phyloP scores from a whole-genome alignment of 2,888 invertebrate species.

The Scaptomyza caliginosa region DNA sequence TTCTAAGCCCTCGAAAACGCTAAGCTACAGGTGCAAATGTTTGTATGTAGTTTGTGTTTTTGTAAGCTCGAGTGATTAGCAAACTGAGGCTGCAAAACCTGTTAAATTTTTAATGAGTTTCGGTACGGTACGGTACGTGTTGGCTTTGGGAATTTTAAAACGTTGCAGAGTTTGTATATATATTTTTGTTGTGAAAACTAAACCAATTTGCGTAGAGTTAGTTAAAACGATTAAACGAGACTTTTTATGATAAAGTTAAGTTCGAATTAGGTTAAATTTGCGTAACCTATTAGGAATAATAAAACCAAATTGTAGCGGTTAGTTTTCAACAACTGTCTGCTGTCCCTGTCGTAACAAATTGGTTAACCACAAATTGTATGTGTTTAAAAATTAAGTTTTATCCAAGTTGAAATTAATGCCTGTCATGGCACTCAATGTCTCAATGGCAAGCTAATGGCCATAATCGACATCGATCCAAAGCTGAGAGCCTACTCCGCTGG shows the following conservation, averaged over 20 bases:
- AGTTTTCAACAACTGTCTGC: background rate
- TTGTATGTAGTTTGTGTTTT: background rate
- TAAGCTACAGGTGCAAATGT: conserved; percentile 26
- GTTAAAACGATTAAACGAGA: too few species aligned
- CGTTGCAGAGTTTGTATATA: too few species aligned
- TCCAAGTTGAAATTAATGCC: conserved; percentile 20
- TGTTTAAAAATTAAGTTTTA: background rate
- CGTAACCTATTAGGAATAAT: background rate
- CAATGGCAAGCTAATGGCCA: conserved; percentile 35
- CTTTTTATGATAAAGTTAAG: background rate
- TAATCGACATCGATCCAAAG: conserved; percentile 47
- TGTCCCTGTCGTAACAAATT: background rate
- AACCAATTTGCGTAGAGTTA: too few species aligned
- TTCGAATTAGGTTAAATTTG: background rate
- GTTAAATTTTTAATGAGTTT: conserved; percentile 2
- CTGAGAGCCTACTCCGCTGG: conserved; percentile 1
- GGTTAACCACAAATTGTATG: background rate
- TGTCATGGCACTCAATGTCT: conserved; percentile 27
- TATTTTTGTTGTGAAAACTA: background rate
- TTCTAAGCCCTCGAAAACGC: conserved; percentile 45
- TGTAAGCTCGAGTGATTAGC: background rate
- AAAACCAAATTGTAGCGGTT: background rate
- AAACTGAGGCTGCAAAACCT: background rate
- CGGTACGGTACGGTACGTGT: background rate
- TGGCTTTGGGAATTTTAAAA: background rate